Conservation (phyloP, 2,113 vertebrate genomes). For the Heptranchias perlo region DNA sequence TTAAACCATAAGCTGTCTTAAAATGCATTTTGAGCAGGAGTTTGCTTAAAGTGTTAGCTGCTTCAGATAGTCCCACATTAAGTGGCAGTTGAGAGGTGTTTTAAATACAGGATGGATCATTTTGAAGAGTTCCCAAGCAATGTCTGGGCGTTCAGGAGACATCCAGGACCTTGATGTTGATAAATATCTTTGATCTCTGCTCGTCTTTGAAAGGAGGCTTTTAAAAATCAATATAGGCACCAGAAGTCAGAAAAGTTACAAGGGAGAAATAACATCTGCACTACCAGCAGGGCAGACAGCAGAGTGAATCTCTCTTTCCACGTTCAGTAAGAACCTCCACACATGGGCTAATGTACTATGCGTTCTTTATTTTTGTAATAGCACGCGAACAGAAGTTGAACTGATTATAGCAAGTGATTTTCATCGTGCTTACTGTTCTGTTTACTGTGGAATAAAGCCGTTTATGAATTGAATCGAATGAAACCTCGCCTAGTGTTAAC, state of each 20-base stretch:
- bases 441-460: neutral
- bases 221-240: neutral
- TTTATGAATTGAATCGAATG: neutral
- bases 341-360: neutral
- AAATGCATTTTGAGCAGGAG: neutral
- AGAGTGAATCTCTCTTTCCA: neutral
- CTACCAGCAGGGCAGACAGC: neutral
- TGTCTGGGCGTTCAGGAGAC: neutral
- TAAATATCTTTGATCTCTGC: neutral
- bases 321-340: neutral
- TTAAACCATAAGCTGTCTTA: neutral
- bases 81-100: neutral
- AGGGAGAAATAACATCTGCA: neutral
- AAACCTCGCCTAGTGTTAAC: neutral
- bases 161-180: neutral
- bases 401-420: neutral
- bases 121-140: neutral
- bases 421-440: neutral
- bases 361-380: neutral
- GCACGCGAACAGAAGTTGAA: neutral
- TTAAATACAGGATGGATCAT: neutral
- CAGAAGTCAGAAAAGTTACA: neutral
- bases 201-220: neutral
- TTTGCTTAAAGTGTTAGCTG: neutral
- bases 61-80: neutral